These are phyloP conservation scores for Sepiola atlantica DNA, from an alignment of 2,888 invertebrate genomes.

Conservation along the genomic window DNA sequence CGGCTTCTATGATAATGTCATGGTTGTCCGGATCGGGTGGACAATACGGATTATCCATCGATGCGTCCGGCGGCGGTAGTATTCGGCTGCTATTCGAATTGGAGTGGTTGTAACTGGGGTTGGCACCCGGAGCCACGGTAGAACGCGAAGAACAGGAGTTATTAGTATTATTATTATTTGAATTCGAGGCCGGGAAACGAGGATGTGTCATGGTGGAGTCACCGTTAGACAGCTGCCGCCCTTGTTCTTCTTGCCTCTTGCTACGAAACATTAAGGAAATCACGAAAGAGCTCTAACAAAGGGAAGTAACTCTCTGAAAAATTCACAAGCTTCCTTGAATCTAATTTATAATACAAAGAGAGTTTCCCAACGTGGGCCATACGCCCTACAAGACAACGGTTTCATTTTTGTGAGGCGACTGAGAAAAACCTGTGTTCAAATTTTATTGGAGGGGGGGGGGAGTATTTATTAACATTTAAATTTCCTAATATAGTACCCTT, in stretches of 20 bases:
- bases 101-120: not conserved
- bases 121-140: not conserved
- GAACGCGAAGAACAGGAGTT: not conserved
- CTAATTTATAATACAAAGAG: too few species aligned
- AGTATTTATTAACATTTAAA: too few species aligned
- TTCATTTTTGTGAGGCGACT: too few species aligned
- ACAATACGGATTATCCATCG: not conserved
- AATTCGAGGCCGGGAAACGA: constrained; percentile 32
- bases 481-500: too few species aligned
- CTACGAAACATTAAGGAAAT: not conserved
- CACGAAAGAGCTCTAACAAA: not conserved
- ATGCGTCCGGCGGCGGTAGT: not conserved
- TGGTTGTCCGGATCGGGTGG: not conserved
- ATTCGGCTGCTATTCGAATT: not conserved
- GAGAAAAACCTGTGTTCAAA: too few species aligned
- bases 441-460: too few species aligned
- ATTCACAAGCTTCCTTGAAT: too few species aligned
- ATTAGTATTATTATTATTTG: not conserved
- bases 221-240: constrained; percentile 32
- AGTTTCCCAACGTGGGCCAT: too few species aligned
- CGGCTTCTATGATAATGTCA: constrained; percentile 35
- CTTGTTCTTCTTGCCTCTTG: not conserved
- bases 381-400: too few species aligned
- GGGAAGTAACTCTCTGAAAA: not conserved
- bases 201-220: constrained; percentile 13